A percentile compares a stretch with the other conserved stretches of the same genome.
phyloP scores from a whole-genome alignment of 2,113 vertebrate species.

The Oncorhynchus tshawytscha region DNA sequence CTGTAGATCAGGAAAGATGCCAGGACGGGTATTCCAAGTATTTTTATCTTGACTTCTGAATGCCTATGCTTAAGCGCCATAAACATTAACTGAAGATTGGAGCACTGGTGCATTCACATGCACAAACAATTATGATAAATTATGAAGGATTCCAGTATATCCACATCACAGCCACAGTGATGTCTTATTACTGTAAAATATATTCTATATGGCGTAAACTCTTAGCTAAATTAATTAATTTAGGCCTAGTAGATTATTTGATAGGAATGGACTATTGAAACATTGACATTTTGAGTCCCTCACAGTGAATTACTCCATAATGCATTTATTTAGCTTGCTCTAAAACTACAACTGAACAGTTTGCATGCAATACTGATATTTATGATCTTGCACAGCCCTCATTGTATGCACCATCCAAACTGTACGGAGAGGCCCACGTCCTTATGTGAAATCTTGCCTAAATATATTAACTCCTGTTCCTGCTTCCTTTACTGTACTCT shows the following conservation, averaged over 20 bases:
- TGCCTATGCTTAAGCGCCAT: too few relatives aligned
- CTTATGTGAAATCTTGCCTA: neutral
- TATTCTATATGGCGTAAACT: too few relatives aligned
- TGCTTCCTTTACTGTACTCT: neutral
- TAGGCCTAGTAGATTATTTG: neutral
- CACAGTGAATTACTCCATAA: neutral
- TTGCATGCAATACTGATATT: neutral
- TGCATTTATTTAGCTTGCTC: too few relatives aligned
- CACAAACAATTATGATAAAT: neutral
- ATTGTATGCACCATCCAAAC: neutral
- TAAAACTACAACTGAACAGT: neutral
- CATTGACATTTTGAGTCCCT: neutral
- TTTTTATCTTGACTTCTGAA: conserved; percentile 37
- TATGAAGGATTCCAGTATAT: neutral
- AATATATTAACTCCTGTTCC: neutral
- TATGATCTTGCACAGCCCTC: neutral
- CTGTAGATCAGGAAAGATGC: conserved; percentile 17
- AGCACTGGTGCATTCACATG: neutral
- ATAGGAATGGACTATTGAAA: neutral
- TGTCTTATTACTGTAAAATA: neutral
- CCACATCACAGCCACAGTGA: neutral
- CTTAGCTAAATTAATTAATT: neutral
- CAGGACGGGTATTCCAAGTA: conserved; percentile 35
- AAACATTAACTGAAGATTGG: too few relatives aligned
- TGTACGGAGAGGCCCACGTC: neutral